phyloP scores from a whole-genome alignment of 1,140 invertebrate species.

The Sitobion miscanthi region DNA sequence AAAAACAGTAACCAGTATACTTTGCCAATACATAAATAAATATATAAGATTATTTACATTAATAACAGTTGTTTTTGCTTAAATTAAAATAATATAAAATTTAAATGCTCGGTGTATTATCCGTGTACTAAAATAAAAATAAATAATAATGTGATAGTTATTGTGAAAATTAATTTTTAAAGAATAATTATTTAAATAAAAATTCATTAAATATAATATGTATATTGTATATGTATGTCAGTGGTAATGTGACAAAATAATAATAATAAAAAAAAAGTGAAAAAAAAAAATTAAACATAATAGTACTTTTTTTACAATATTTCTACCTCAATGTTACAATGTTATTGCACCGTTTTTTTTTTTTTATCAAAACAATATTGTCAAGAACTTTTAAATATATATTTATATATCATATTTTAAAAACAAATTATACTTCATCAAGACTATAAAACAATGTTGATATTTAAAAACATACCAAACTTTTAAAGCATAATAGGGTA shows the following conservation, averaged over 20 bases:
- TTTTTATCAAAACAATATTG: constrained; percentile 39
- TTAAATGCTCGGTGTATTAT: constrained; percentile 45
- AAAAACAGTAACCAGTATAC: constrained; percentile 53
- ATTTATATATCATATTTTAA: background rate
- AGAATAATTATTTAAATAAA: constrained; percentile 26
- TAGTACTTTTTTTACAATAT: constrained; percentile 42
- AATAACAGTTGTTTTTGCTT: constrained; percentile 23
- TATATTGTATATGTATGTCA: constrained; percentile 32
- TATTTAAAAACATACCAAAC: constrained; percentile 22
- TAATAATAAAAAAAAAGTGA: constrained; percentile 29
- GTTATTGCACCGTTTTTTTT: constrained; percentile 50
- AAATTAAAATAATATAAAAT: constrained; percentile 17
- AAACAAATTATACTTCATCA: constrained; percentile 29
- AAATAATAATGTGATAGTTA: constrained; percentile 54
- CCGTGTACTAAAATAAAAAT: constrained; percentile 40
- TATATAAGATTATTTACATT: constrained; percentile 35
- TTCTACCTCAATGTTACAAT: constrained; percentile 39
- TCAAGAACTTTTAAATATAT: constrained; percentile 27
- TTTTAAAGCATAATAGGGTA: constrained; percentile 37
- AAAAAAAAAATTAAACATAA: constrained; percentile 44
- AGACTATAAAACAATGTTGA: constrained; percentile 26
- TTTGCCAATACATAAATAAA: constrained; percentile 19
- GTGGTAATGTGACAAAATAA: constrained; percentile 50
- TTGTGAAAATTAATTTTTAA: constrained; percentile 27
- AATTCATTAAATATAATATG: background rate